Evolutionary conservation across 2,888 invertebrate species (phyloP).

Genomic region (Glaucopsyche alexis): DNA sequence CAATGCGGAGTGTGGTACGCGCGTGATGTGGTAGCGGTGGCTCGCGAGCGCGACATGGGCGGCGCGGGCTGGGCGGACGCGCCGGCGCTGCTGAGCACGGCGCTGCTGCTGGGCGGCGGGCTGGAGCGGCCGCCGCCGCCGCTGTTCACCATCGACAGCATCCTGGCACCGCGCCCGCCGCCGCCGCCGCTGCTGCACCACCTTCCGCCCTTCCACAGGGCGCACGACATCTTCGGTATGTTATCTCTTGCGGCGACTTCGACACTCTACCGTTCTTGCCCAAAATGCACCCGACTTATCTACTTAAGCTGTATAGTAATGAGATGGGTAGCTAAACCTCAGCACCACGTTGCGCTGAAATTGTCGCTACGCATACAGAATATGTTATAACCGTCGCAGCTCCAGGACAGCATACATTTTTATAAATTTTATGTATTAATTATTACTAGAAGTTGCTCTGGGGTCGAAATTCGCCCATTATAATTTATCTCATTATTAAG

Average conservation of each 20-base stretch:
- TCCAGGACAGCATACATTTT: no score
- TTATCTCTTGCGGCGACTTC: slow-evolving; percentile 41
- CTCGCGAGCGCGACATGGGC: slow-evolving; percentile 47
- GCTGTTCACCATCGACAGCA: slow-evolving; percentile 93
- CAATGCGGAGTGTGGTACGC: slow-evolving; percentile 33
- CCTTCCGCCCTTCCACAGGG: slow-evolving; percentile 83
- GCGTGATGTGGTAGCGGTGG: slow-evolving; percentile 41
- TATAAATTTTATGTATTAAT: no score
- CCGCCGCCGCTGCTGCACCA: slow-evolving; percentile 79
- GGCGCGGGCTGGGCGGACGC: slow-evolving; percentile 67
- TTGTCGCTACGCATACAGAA: no score
- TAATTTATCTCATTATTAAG: no score
- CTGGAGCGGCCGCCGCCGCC: slow-evolving; percentile 74
- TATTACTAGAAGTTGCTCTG: no score
- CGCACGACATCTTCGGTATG: slow-evolving; percentile 91
- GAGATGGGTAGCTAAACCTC: no score
- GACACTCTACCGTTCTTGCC: no score
- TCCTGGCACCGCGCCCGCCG: slow-evolving; percentile 86
- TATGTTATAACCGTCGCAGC: no score
- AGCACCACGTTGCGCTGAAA: no score
- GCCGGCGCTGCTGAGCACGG: slow-evolving; percentile 73
- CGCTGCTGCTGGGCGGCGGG: slow-evolving; percentile 74
- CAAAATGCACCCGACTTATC: no score
- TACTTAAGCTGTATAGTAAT: no score
- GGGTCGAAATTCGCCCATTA: no score